phyloP scores from a whole-genome alignment of 2,113 vertebrate species.

The Ageneiosus marmoratus region DNA sequence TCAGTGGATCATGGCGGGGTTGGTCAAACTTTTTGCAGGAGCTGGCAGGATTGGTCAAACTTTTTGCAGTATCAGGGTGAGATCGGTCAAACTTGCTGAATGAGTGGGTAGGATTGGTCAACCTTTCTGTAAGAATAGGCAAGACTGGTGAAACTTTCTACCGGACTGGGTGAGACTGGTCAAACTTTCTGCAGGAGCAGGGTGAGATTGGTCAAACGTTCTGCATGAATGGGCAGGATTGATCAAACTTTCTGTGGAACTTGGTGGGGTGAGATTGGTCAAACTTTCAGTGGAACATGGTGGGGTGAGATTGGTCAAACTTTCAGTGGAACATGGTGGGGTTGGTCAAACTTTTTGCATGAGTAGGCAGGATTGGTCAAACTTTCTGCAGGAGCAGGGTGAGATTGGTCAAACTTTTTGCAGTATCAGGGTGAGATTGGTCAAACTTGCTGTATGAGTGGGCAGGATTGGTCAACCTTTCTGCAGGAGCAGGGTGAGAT shows the following conservation, averaged over 20 bases:
- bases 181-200: neutral
- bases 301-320: neutral
- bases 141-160: neutral
- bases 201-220: neutral
- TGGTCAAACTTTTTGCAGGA: neutral
- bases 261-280: neutral
- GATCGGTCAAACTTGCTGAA: neutral
- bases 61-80: too few relatives aligned
- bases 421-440: neutral
- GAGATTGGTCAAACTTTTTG: neutral
- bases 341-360: neutral
- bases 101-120: neutral
- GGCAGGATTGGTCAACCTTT: neutral
- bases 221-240: neutral
- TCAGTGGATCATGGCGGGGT: neutral
- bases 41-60: neutral
- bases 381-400: too few relatives aligned
- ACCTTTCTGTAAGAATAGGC: neutral
- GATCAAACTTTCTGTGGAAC: neutral
- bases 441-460: neutral
- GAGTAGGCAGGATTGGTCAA: neutral
- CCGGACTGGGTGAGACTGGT: neutral
- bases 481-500: neutral
- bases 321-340: neutral
- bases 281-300: neutral